Conservation (phyloP, 2,113 vertebrate genomes). For the Turdus rufiventris region DNA sequence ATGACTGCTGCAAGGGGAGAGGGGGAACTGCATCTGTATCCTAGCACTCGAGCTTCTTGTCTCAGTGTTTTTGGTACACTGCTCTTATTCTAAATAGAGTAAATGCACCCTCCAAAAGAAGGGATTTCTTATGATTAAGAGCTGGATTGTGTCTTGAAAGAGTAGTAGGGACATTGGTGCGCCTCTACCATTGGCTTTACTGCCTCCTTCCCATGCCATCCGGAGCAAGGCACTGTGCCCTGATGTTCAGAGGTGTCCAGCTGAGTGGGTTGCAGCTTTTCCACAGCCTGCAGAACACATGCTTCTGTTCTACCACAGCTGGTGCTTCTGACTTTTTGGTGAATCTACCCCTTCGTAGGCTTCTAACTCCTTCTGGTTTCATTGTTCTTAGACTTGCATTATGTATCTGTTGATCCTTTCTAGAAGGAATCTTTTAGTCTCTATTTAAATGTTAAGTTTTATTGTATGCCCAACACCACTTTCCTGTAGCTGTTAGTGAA, state of each 20-base stretch:
- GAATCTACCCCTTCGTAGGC: not conserved
- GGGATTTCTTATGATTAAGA: not conserved
- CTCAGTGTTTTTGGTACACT: not conserved
- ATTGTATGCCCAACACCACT: accelerated
- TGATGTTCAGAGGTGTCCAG: not conserved
- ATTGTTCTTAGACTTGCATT: not conserved
- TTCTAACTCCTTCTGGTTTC: not conserved
- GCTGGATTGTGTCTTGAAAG: not conserved
- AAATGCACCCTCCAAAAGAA: not conserved
- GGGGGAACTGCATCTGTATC: not conserved
- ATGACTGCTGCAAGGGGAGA: not conserved
- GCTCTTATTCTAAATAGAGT: not conserved
- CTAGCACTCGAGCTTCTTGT: not conserved
- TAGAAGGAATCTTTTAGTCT: not conserved
- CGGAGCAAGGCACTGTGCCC: not conserved
- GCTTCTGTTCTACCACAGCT: not conserved
- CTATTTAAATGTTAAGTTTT: not conserved
- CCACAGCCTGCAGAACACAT: not conserved
- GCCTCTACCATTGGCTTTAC: accelerated
- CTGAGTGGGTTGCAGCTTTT: not conserved
- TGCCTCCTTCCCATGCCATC: not conserved
- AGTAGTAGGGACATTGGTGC: not conserved
- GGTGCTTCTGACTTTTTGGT: not conserved
- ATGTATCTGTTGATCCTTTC: not conserved
- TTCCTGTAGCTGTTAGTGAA: not conserved